Base-by-base conservation (phyloP, 2,888 invertebrate species). In the Drosophila peninsularis region DNA sequence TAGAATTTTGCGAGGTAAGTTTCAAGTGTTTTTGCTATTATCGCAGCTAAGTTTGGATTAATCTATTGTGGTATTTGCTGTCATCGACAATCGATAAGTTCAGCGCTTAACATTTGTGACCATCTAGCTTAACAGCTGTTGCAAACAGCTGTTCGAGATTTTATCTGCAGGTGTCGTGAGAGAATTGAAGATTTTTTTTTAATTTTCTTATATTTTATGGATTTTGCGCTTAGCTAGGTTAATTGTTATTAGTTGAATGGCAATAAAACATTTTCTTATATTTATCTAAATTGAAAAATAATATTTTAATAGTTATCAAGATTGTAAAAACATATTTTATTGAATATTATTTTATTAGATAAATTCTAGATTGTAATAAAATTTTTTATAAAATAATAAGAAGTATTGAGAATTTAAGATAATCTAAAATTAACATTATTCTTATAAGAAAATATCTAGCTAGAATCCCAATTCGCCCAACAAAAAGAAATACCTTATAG, bases 1-100 rank as follows among this genome's bases (percentile, higher is more conserved):
- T 21, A 17, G 24, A 30, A 49, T 53, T 37, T 44, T 27, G 41
- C 58, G 75, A 75, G 75, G 75, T 75, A 56, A 71, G 75, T 71
- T 66, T 66, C 0, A 54, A 36, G 10, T 36, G n/a, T 56, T 42
- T 42, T 27, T 19, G 0, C 10, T 32, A 41, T 41, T 3, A 14
- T 10, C 30, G 2, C 19, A 17, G 6, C 11, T 37, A 52, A 37
- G 2, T 11, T 9, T 34, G 14, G 2, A n/a, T n/a, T 13, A 27
- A 27, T 41, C 9, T 4, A 41, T 53, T 53, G 19, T 41, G 6
- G 27, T 30, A 7, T 13, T 42, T 7, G 6, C 19, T 24, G 21
- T 52, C 39, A 54, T 41, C 54, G 54, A 30, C 32, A 14, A 54
- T 54, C 54, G 41, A 41, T 54, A 54, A 14, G 39, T 54, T 27